Base-by-base conservation (phyloP, 2,113 vertebrate species). In the Grantiella picta region DNA sequence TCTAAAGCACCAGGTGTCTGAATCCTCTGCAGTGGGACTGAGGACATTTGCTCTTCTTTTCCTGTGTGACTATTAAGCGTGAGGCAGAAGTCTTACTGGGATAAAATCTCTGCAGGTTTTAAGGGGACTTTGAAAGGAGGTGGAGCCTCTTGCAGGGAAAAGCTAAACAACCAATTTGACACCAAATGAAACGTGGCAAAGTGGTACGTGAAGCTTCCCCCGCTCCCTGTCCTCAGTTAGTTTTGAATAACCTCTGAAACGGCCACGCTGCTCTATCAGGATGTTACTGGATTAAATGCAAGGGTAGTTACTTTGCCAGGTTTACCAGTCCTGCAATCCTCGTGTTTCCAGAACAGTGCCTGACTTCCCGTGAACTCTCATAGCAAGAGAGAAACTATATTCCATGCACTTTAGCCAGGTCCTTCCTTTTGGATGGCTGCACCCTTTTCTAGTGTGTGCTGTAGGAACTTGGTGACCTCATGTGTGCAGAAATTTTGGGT, bases 71-170 rank as follows among this genome's bases (percentile, higher is more conserved):
- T 18, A 12, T 35, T 15, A 6, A 49, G 81, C 0, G 1, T 0
- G 2, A 77, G 25, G 78, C 76, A 75, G 89, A 73, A 92, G 63
- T 24, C 2, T 19, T 31, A 23, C 60, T 71, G 79, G 63, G 57
- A 85, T 61, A 44, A 72, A 54, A 80, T 54, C 83, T 86, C 68
- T 40, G 13, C 80, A 40, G 52, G 25, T 49, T 82, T 96, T 91
- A 86, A 95, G 59, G 47, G 35, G 36, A 75, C 50, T 93, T 81
- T 28, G 71, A 91, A 79, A 86, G 82, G 85, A 97, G 95, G 94
- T 65, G 97, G 97, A 95, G 94, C 50, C 63, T 95, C 25, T 49
- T 20, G 49, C 54, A 59, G 66, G 70, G 63, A 38, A 93, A 86
- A 93, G 29, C 68, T 91, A 96, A 94, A 89, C 90, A 92, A 42